Conservation (phyloP, 2,113 vertebrate genomes). For the Corythornis vintsioides region DNA sequence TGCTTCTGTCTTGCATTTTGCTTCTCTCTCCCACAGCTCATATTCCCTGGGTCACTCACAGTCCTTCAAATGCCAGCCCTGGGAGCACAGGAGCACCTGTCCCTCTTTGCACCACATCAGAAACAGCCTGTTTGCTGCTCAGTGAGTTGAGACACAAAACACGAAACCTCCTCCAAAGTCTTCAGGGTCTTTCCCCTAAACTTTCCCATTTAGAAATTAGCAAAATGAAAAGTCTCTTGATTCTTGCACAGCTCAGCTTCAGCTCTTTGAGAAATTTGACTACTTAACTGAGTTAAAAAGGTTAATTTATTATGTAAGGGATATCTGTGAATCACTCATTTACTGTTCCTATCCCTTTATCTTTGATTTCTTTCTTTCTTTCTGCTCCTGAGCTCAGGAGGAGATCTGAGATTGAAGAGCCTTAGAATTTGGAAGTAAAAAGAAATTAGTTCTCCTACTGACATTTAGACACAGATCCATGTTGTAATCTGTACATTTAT, state of each 20-base stretch:
- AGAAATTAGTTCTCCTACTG: background rate
- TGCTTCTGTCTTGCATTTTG: background rate
- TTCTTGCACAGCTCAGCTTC: background rate
- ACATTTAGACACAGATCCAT: background rate
- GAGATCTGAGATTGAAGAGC: background rate
- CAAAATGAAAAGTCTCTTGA: background rate
- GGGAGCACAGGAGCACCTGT: background rate
- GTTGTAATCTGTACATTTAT: background rate
- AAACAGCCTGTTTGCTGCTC: fast-evolving
- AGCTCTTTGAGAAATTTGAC: background rate
- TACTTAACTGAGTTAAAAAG: background rate
- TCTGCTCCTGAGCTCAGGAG: background rate
- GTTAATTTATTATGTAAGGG: background rate
- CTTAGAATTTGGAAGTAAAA: background rate
- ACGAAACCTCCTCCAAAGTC: background rate
- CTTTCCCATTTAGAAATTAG: background rate
- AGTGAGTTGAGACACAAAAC: background rate
- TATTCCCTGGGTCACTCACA: background rate
- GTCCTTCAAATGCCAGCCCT: background rate
- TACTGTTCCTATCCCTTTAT: background rate
- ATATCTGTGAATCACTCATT: background rate
- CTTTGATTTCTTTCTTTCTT: constrained; percentile 13
- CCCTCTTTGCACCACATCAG: background rate
- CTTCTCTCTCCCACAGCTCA: background rate
- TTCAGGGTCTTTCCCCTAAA: background rate